A percentile compares a stretch with the other conserved stretches of the same genome.
Conservation (phyloP, 1,140 invertebrate species). For the Centruroides sculpturatus region DNA sequence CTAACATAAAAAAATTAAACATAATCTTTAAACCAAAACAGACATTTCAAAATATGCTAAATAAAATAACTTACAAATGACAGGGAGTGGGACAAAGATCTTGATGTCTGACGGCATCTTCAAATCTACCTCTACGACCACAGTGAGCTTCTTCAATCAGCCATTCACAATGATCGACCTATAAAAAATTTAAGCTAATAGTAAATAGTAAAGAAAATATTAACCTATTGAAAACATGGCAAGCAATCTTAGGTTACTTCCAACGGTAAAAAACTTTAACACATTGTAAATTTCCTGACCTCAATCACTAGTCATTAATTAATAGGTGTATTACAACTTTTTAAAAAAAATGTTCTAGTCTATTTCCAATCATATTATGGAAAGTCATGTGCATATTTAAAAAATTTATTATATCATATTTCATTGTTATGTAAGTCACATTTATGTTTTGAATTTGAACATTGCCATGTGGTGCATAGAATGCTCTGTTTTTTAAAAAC, state of each 20-base stretch:
- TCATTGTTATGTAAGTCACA: too few relatives aligned
- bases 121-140: conserved; percentile 50
- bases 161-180: conserved; percentile 60
- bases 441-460: too few relatives aligned
- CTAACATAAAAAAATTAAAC: conserved; percentile 20
- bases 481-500: too few relatives aligned
- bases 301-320: background rate
- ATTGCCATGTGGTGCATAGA: too few relatives aligned
- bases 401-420: background rate
- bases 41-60: conserved; percentile 1
- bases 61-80: conserved; percentile 23
- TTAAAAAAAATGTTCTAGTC: background rate
- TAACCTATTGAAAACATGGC: background rate
- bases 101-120: conserved; percentile 18
- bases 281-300: background rate
- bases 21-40: background rate
- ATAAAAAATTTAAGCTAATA: background rate
- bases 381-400: background rate
- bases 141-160: conserved; percentile 68
- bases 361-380: background rate
- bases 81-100: conserved; percentile 26
- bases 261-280: background rate
- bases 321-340: background rate
- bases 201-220: background rate
- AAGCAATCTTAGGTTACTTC: too few relatives aligned